Evolutionary conservation across 2,113 vertebrate species (phyloP).

Genomic region (Dolichotis patagonum): DNA sequence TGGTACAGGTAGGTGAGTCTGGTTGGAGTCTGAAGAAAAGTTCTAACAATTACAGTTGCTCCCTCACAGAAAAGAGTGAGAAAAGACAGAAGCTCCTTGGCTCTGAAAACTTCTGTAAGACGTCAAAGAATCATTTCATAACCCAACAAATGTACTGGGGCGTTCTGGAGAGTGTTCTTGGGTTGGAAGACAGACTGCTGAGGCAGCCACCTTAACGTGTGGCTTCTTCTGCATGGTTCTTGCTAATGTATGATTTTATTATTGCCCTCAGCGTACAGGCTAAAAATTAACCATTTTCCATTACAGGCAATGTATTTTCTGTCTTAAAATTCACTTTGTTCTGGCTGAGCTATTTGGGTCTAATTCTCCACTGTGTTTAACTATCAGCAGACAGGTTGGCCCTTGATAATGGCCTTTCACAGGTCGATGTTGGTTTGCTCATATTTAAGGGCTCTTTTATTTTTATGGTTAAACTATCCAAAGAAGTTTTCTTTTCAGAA

Average conservation of each 20-base stretch:
- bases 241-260: not conserved
- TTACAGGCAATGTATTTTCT: not conserved
- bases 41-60: not conserved
- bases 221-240: not conserved
- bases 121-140: not conserved
- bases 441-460: not conserved
- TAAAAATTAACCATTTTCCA: conserved; percentile 14
- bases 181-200: not conserved
- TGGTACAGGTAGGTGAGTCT: not conserved
- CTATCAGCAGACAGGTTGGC: not conserved
- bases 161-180: not conserved
- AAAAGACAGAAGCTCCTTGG: not conserved
- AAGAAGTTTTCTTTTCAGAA: conserved; percentile 22
- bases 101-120: not conserved
- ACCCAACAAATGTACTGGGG: not conserved
- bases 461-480: not conserved
- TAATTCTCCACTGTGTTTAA: not conserved
- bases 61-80: not conserved
- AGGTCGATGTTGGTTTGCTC: not conserved
- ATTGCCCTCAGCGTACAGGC: not conserved
- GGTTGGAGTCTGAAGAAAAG: not conserved
- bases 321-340: conserved; percentile 32
- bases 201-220: not conserved
- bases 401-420: not conserved
- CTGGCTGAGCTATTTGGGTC: not conserved